Conservation (phyloP, 2,888 invertebrate genomes). For the Exephanes ischioxanthus region DNA sequence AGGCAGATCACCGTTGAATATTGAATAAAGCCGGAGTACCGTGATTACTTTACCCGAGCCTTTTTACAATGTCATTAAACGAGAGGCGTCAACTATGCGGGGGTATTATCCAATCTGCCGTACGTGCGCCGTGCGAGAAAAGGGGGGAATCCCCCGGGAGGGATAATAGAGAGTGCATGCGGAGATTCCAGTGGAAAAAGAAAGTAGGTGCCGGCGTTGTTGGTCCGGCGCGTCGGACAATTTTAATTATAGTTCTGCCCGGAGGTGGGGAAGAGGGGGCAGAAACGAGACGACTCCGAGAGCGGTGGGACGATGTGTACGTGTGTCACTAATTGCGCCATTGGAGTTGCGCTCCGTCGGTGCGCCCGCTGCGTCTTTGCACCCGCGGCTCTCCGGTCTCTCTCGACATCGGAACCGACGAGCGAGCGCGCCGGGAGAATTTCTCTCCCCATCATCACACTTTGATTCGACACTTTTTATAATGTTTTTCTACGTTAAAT, state of each 20-base stretch:
- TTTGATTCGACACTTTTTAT: conserved; percentile 78
- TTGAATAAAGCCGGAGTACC: background rate
- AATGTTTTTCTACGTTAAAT: conserved; percentile 77
- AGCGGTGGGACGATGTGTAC: conserved; percentile 35
- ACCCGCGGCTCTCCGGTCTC: conserved; percentile 48
- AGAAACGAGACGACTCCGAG: conserved; percentile 30
- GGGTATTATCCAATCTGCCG: background rate
- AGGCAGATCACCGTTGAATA: background rate
- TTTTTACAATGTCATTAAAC: conserved; percentile 9
- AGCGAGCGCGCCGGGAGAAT: conserved; percentile 1
- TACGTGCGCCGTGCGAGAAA: background rate
- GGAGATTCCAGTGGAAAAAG: conserved; percentile 47
- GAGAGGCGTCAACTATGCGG: background rate
- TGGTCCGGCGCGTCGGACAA: conserved; percentile 71
- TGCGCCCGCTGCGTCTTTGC: conserved; percentile 56
- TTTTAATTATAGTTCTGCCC: conserved; percentile 79
- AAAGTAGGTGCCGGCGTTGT: conserved; percentile 52
- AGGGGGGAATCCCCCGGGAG: conserved; percentile 38
- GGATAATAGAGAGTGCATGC: conserved; percentile 59
- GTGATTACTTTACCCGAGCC: background rate
- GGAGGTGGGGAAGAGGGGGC: conserved; percentile 1
- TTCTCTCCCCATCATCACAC: conserved; percentile 79
- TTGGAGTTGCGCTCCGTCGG: conserved; percentile 56
- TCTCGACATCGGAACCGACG: conserved; percentile 37
- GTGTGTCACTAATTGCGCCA: conserved; percentile 80